Evolutionary conservation across 2,888 invertebrate genomes (phyloP).

Genomic region (Apocheima hispidaria): DNA sequence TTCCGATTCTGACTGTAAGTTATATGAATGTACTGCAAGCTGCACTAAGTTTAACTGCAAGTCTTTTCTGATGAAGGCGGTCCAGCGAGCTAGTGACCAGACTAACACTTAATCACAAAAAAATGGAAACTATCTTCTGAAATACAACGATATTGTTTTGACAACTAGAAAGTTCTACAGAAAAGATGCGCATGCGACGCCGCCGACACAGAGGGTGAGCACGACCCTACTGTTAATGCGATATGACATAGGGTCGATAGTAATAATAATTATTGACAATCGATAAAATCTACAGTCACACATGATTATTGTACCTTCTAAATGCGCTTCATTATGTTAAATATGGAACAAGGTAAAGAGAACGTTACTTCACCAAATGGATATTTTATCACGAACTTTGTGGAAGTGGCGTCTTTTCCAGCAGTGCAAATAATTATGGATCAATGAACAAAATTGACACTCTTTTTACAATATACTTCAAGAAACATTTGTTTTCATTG

Average conservation of each 20-base stretch:
- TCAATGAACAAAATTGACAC: too few relatives aligned
- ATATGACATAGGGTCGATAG: constrained; percentile 42
- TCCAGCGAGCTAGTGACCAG: neutral
- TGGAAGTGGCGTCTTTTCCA: too few relatives aligned
- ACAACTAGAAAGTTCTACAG: constrained; percentile 40
- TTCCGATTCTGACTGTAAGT: neutral
- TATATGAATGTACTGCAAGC: too few relatives aligned
- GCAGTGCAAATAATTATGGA: too few relatives aligned
- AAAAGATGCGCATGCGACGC: constrained; percentile 54
- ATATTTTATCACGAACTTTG: too few relatives aligned
- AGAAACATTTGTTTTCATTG: too few relatives aligned
- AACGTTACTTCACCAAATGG: too few relatives aligned
- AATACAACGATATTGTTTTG: constrained; percentile 7
- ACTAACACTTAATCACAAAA: neutral
- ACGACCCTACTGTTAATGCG: constrained; percentile 46
- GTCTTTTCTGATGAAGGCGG: too few relatives aligned
- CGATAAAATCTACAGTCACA: constrained; percentile 18
- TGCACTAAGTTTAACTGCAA: too few relatives aligned
- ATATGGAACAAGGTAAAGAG: neutral
- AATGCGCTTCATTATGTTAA: neutral
- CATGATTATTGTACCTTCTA: neutral
- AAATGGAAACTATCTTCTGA: neutral
- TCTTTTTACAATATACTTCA: too few relatives aligned
- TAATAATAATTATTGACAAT: constrained; percentile 38
- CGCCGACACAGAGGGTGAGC: constrained; percentile 61